Evolutionary conservation across 2,797 vertebrate genomes (phyloP).

Genomic region (Helarctos malayanus): DNA sequence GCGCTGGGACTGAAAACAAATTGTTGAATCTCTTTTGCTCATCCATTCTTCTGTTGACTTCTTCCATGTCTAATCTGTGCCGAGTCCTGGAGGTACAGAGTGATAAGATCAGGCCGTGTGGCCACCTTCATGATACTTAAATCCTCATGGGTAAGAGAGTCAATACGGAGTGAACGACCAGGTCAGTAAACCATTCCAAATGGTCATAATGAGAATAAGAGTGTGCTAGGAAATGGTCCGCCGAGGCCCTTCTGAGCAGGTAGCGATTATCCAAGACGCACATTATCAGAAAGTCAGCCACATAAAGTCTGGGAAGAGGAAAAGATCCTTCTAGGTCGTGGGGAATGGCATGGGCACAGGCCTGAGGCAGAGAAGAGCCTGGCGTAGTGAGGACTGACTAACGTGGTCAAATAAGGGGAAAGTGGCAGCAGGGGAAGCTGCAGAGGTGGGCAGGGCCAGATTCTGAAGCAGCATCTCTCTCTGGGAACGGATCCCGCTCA

Average conservation of each 20-base stretch:
- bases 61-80: not conserved
- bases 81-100: not conserved
- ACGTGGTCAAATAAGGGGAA: accelerated
- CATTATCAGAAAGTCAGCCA: not conserved
- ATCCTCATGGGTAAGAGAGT: not conserved
- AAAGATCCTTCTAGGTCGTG: not conserved
- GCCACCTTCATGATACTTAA: not conserved
- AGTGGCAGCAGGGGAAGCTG: not conserved
- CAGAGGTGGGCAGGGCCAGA: not conserved
- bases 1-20: not conserved
- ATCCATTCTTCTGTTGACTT: not conserved
- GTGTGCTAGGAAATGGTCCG: not conserved
- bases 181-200: not conserved
- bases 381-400: not conserved
- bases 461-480: not conserved
- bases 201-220: not conserved
- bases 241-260: not conserved
- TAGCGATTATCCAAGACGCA: not conserved
- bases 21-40: not conserved
- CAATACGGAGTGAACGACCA: not conserved
- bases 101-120: not conserved
- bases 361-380: not conserved
- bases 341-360: too few species aligned
- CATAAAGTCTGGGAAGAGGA: not conserved
- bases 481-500: not conserved